Conservation (phyloP, 2,797 vertebrate genomes). For the Lithobates pipiens region DNA sequence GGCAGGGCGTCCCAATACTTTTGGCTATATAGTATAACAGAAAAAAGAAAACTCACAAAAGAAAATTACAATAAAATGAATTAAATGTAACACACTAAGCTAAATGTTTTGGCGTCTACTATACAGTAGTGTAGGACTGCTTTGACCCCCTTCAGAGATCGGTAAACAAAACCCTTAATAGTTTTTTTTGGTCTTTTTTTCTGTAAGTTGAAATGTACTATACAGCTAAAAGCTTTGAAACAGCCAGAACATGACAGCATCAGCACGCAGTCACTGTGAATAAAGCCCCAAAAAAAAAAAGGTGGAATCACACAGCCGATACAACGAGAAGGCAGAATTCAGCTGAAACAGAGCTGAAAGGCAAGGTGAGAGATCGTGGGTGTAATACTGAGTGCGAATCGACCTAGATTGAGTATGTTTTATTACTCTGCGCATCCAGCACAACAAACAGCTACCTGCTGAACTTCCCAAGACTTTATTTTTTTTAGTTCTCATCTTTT, state of each 20-base stretch:
- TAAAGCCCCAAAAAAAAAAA: slow-evolving; percentile 6
- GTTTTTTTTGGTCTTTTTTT: no score
- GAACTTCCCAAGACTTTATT: neutral
- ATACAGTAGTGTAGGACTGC: no score
- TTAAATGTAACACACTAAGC: no score
- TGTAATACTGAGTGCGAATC: slow-evolving; percentile 16
- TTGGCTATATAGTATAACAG: no score
- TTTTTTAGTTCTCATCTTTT: slow-evolving; percentile 2
- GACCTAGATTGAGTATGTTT: slow-evolving; percentile 22
- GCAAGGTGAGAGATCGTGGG: slow-evolving; percentile 25
- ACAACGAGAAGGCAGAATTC: slow-evolving; percentile 52
- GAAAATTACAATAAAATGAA: no score
- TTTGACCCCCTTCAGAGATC: no score
- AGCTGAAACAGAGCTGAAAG: slow-evolving; percentile 32
- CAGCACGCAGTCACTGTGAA: slow-evolving; percentile 47
- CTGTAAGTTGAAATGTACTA: slow-evolving; percentile 1
- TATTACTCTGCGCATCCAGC: slow-evolving; percentile 17
- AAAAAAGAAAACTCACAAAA: no score
- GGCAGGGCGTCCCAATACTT: no score
- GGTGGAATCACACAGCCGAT: slow-evolving; percentile 29
- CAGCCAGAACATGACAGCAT: slow-evolving; percentile 54
- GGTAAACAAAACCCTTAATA: no score
- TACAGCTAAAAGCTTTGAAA: slow-evolving; percentile 63
- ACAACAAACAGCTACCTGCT: neutral
- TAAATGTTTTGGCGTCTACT: no score